Evolutionary conservation across 2,113 vertebrate genomes (phyloP).

Genomic region (Tor tambroides): DNA sequence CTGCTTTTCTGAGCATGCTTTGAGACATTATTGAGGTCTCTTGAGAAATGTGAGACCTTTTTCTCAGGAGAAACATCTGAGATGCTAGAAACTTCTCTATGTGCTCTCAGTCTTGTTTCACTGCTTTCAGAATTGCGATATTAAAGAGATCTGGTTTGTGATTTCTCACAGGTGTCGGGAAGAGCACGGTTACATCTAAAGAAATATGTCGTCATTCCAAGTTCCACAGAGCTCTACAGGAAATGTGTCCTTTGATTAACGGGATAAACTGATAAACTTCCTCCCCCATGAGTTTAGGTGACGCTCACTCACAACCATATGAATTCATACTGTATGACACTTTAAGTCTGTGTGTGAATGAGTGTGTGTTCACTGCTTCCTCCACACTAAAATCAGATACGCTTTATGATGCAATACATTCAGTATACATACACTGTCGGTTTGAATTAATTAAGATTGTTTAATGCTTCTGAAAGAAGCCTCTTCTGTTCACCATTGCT

Average conservation of each 20-base stretch:
- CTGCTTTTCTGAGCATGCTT: neutral
- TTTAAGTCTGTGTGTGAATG: neutral
- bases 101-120: neutral
- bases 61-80: neutral
- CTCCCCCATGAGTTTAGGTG: neutral
- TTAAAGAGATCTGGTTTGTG: neutral
- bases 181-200: neutral
- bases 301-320: neutral
- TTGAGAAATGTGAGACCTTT: neutral
- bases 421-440: no score
- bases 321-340: neutral
- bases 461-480: neutral
- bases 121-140: neutral
- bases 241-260: neutral
- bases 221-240: conserved; percentile 18
- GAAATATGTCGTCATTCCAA: neutral
- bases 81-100: neutral
- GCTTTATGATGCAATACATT: neutral
- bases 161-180: neutral
- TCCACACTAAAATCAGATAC: neutral
- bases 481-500: no score
- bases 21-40: neutral
- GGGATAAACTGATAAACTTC: neutral
- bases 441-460: neutral
- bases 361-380: no score